Evolutionary conservation across 2,888 invertebrate genomes (phyloP), one percentile per base, ranked within the genome.

Genomic region (Antheraea assamensis): DNA sequence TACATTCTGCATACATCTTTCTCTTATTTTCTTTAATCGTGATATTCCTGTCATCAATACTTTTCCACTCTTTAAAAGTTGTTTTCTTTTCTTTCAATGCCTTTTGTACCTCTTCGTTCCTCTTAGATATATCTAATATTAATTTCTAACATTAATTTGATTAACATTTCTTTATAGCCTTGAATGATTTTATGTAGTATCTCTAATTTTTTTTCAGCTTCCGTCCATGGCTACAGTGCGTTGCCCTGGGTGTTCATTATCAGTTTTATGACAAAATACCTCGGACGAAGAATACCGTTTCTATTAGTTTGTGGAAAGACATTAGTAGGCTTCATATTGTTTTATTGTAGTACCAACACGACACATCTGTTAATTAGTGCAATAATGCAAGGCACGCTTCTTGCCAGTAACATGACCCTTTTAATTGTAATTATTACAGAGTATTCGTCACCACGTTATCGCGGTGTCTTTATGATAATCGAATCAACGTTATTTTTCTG

Each of bases 401-500:
- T 85, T 5, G 88, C 86, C 1, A 82, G 84, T 74, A 83, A 84
- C 71, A 82, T 84, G 78, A 87, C 88, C 3, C 81, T 86, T n/a
- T 75, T 84, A 7, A 84, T 87, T 4, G 81, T 88, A 8, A 83
- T 89, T 8, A 78, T 88, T 19, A 82, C 85, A 0, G 89, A 89
- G 74, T 89, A 87, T 76, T 81, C 85, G 0, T 84, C 86, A 55
- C 86, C 89, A 3, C 82, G 82, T 30, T 87, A 88, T 70, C 80
- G 89, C 72, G 89, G 89, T 10, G 77, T 88, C 27, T 88, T 88
- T 71, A 82, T 86, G 78, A 82, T 87, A 73, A 83, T 88, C 19
- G 87, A 89, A 77, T 85, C 87, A 0, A 88, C 88, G 2, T 81
- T 87, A 72, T 83, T 85, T 71, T 86, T 85, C 74, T 89, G 87